Conservation (phyloP, 2,888 invertebrate genomes). For the Apamea epomidion region DNA sequence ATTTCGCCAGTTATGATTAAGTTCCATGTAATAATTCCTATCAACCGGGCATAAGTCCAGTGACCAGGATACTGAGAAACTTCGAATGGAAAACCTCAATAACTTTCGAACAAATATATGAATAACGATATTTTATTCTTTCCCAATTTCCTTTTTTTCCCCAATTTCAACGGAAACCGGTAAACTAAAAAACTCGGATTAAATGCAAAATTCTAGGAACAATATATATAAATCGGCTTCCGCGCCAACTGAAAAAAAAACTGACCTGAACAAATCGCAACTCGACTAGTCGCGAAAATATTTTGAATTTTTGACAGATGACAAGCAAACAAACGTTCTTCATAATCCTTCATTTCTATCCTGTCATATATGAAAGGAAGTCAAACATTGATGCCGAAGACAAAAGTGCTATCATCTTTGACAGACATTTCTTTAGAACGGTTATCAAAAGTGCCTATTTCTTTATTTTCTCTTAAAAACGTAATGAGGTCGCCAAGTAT, state of each 20-base stretch:
- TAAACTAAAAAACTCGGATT: neutral
- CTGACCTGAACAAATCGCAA: slow-evolving; percentile 37
- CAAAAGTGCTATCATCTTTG: slow-evolving; percentile 49
- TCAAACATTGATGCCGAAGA: slow-evolving; percentile 35
- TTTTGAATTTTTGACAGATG: slow-evolving; percentile 53
- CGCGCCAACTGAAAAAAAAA: slow-evolving; percentile 7
- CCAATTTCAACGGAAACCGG: neutral
- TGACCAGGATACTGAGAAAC: neutral
- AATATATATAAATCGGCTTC: neutral
- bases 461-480: slow-evolving; percentile 33
- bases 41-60: no score
- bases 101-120: neutral
- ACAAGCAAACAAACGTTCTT: slow-evolving; percentile 43
- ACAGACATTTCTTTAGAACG: slow-evolving; percentile 48
- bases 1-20: no score
- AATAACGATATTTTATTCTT: neutral
- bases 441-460: slow-evolving; percentile 29
- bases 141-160: no score
- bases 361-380: slow-evolving; percentile 25
- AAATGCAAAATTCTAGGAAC: neutral
- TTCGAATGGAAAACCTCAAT: neutral
- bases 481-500: slow-evolving; percentile 41
- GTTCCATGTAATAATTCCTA: no score
- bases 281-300: slow-evolving; percentile 27
- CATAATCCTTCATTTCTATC: slow-evolving; percentile 25